A percentile compares a stretch with the other conserved stretches of the same genome.
Evolutionary conservation across 2,797 vertebrate genomes (phyloP).

Genomic region (Cossypha dichroa): DNA sequence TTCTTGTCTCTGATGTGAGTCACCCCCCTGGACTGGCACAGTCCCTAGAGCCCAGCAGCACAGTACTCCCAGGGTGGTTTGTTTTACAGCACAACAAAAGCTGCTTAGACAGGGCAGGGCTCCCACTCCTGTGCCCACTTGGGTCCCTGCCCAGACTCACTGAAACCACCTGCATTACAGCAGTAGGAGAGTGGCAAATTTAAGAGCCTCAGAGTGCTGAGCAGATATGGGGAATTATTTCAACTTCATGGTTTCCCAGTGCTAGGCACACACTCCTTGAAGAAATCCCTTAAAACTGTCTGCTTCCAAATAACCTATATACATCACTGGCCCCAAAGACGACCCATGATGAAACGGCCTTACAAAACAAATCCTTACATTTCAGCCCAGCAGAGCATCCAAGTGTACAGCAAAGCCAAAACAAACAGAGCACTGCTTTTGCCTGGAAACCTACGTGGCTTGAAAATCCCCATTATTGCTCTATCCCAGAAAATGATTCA

Average conservation of each 20-base stretch:
- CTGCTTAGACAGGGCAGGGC: neutral
- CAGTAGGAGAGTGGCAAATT: neutral
- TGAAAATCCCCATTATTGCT: constrained; percentile 45
- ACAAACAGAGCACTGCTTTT: neutral
- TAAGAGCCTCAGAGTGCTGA: neutral
- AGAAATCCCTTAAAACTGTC: neutral
- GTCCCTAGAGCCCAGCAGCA: neutral
- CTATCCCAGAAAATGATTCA: constrained; percentile 40
- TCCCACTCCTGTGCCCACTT: neutral
- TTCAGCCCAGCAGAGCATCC: neutral
- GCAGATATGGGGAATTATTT: neutral
- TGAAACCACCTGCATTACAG: neutral
- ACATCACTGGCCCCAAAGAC: neutral
- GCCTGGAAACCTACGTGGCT: neutral
- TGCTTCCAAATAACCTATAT: neutral
- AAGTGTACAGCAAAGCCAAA: neutral
- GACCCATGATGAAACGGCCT: neutral
- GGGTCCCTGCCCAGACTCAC: neutral
- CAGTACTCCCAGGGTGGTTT: rapidly evolving
- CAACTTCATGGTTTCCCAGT: neutral
- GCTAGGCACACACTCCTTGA: neutral
- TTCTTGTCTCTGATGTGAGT: rapidly evolving
- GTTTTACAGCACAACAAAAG: neutral
- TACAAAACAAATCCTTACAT: neutral
- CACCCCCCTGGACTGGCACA: rapidly evolving